These are phyloP conservation scores for Myxocyprinus asiaticus DNA, from an alignment of 2,113 vertebrate species.

Conservation along the genomic window DNA sequence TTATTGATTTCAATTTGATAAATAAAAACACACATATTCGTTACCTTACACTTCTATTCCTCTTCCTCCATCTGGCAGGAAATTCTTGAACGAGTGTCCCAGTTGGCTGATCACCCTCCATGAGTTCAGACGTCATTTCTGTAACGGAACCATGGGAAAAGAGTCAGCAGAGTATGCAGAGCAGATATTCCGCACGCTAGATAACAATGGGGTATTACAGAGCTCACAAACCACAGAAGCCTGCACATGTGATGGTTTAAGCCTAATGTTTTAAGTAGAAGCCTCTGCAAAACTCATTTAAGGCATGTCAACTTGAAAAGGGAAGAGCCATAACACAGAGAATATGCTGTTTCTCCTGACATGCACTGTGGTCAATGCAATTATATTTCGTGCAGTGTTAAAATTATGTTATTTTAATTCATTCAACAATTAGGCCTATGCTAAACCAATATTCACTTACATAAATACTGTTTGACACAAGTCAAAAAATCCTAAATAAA, in stretches of 20 bases:
- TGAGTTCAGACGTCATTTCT: constrained; percentile 74
- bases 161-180: constrained; percentile 66
- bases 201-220: constrained; percentile 66
- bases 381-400: too few relatives aligned
- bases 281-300: not conserved
- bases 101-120: constrained; percentile 70
- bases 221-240: not conserved
- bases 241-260: not conserved
- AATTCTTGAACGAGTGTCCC: constrained; percentile 70
- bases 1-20: not conserved
- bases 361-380: too few relatives aligned
- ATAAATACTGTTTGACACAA: too few relatives aligned
- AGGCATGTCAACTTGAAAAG: not conserved
- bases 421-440: too few relatives aligned
- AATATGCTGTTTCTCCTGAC: too few relatives aligned
- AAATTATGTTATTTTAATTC: too few relatives aligned
- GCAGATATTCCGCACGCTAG: constrained; percentile 68
- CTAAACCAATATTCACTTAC: too few relatives aligned
- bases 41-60: not conserved
- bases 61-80: constrained; percentile 55
- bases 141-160: constrained; percentile 64
- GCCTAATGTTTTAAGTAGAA: not conserved
- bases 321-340: not conserved
- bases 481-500: too few relatives aligned
- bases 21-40: not conserved